Conservation (phyloP, 2,888 invertebrate species). For the Octonoba sinensis region DNA sequence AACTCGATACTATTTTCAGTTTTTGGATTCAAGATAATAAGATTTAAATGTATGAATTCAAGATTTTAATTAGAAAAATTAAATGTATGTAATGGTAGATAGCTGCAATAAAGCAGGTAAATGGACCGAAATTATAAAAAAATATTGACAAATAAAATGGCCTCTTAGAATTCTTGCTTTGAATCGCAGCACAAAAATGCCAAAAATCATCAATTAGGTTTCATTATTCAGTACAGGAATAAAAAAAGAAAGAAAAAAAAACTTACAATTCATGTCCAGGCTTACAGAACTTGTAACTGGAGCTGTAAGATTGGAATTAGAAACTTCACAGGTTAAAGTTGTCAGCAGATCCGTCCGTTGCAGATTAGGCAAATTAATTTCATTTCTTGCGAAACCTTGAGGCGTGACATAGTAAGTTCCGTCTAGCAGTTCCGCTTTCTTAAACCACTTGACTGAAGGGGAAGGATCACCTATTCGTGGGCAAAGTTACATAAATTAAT, state of each 20-base stretch:
- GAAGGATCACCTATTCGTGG: conserved; percentile 63
- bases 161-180: too few relatives aligned
- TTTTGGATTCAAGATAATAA: too few relatives aligned
- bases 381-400: conserved; percentile 78
- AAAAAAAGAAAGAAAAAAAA: not conserved
- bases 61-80: too few relatives aligned
- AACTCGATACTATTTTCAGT: too few relatives aligned
- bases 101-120: too few relatives aligned
- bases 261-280: conserved; percentile 84
- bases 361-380: conserved; percentile 81
- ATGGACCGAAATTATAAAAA: too few relatives aligned
- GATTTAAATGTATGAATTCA: too few relatives aligned
- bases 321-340: conserved; percentile 77
- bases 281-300: conserved; percentile 61
- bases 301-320: conserved; percentile 62
- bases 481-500: not conserved
- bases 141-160: too few relatives aligned
- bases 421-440: conserved; percentile 60
- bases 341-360: conserved; percentile 86
- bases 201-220: too few relatives aligned
- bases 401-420: conserved; percentile 62
- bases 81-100: too few relatives aligned
- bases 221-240: too few relatives aligned
- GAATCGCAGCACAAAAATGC: too few relatives aligned
- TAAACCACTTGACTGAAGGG: conserved; percentile 64